Percentiles rank a stretch among this genome's conserved stretches.
Evolutionary conservation across 2,888 invertebrate genomes (phyloP).

Genomic region (Clostera curtula): DNA sequence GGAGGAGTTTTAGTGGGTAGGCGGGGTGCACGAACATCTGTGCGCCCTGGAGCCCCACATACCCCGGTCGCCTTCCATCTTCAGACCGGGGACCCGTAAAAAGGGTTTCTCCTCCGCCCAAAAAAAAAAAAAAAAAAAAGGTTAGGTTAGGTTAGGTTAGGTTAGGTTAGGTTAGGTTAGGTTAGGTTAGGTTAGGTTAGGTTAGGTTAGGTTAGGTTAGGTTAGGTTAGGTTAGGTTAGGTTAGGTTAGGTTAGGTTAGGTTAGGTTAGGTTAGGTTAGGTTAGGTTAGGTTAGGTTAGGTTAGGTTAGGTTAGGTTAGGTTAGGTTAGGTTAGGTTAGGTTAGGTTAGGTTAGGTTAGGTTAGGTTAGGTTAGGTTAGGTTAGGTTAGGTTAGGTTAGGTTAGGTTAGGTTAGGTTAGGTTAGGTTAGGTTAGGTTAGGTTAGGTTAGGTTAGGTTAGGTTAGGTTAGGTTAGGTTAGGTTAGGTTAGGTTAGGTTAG

Average conservation of each 20-base stretch:
- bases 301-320: constrained; percentile 7
- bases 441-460: constrained; percentile 9
- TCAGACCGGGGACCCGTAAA: no score
- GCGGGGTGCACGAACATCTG: no score
- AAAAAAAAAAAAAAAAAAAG: no score
- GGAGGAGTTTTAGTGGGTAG: no score
- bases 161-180: constrained; percentile 6
- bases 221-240: constrained; percentile 9
- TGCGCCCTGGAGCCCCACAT: no score
- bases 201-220: constrained; percentile 10
- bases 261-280: constrained; percentile 5
- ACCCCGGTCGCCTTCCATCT: no score
- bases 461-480: constrained; percentile 12
- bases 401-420: constrained; percentile 5
- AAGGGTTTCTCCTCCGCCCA: no score
- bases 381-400: constrained; percentile 5
- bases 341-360: constrained; percentile 6
- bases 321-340: constrained; percentile 7
- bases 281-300: constrained; percentile 6
- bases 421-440: constrained; percentile 7
- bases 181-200: constrained; percentile 9
- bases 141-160: constrained; percentile 5
- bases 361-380: constrained; percentile 2
- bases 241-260: constrained; percentile 7
- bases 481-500: constrained; percentile 16